phyloP scores from a whole-genome alignment of 2,113 vertebrate species.

The Ctenomys sociabilis region DNA sequence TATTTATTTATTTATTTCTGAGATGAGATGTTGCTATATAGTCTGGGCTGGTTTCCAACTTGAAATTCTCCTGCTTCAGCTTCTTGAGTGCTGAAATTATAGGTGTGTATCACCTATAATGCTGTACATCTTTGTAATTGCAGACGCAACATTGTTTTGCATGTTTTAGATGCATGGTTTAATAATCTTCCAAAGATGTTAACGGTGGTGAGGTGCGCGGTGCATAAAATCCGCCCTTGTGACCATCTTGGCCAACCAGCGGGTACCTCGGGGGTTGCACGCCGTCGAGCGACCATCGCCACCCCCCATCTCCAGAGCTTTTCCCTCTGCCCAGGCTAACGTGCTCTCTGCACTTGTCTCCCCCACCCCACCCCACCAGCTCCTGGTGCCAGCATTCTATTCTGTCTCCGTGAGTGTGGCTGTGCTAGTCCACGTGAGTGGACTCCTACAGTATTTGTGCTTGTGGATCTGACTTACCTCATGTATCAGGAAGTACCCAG shows the following conservation, averaged over 20 bases:
- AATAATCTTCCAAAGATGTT: neutral
- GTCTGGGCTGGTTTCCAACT: neutral
- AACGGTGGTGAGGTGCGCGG: neutral
- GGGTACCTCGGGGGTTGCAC: neutral
- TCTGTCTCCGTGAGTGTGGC: neutral
- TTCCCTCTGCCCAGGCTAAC: neutral
- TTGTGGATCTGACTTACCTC: neutral
- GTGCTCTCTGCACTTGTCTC: too few species aligned
- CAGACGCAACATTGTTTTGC: neutral
- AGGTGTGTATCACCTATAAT: neutral
- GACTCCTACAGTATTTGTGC: neutral
- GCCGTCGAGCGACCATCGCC: neutral
- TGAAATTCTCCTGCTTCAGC: neutral
- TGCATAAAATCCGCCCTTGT: neutral
- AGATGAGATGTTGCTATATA: neutral
- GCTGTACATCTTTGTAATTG: neutral
- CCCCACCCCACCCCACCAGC: fast-evolving
- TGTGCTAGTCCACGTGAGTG: fast-evolving
- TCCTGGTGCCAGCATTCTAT: neutral
- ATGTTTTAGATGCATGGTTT: neutral
- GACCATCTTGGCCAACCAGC: neutral
- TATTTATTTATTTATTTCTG: neutral
- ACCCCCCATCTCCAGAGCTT: neutral
- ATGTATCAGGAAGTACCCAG: fast-evolving
- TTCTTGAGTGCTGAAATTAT: neutral